Base-by-base conservation (phyloP, 1,140 invertebrate species). In the Trissolcus basalis region DNA sequence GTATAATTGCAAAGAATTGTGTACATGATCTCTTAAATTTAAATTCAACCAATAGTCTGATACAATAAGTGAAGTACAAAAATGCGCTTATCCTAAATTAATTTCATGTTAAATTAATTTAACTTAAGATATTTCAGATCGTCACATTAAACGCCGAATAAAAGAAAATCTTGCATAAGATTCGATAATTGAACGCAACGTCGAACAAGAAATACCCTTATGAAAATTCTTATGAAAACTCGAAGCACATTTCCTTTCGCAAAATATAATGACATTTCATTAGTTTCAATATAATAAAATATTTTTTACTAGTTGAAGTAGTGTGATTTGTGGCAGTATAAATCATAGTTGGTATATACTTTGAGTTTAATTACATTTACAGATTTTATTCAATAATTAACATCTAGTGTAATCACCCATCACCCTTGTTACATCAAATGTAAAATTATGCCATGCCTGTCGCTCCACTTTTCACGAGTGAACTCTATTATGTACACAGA, bases 311-410 rank as follows among this genome's bases (percentile, higher is more conserved):
- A 58, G 53, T 50, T 71, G 58, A 51, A 71, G 32, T 70, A 15
- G n/a, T 50, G 35, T 61, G 35, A 51, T 63, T 63, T 47, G 36
- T 71, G 68, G 53, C 68, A 63, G 68, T 71, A 71, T 63, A 71
- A 71, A 71, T 71, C 11, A 71, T 71, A 71, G 36, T 56, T 63
- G 41, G 39, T 63, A 70, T 56, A 71, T 16, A 44, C 43, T 63
- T 55, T 70, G 16, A 63, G 15, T 71, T 71, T 71, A 27, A 53
- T 63, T 71, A 71, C 68, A 71, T 71, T 71, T 63, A 71, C 68
- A 71, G 47, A 58, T 13, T 63, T 71, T 63, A 53, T 70, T 63
- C 43, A 51, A 71, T 63, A 53, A 58, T 71, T 71, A 63, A 58
- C 50, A 53, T 63, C 47, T 71, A 70, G 48, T 39, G 56, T 33